Percentiles rank a stretch among this genome's conserved stretches.
These are phyloP conservation scores for Ostrea edulis DNA, from an alignment of 1,140 invertebrate genomes.

Conservation along the genomic window DNA sequence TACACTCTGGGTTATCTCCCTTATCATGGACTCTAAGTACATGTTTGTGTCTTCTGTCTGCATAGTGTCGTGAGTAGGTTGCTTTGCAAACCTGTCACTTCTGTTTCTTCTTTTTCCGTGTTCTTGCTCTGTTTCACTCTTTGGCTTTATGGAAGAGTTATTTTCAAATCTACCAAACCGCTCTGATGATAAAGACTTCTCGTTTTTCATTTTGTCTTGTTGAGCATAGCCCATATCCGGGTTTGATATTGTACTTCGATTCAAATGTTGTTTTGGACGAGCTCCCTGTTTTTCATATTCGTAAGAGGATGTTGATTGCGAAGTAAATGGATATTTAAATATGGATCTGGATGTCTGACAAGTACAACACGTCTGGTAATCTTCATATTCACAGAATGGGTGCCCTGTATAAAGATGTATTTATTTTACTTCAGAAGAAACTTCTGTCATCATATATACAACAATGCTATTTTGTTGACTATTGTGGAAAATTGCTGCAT, in stretches of 20 bases:
- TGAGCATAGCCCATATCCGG: not conserved
- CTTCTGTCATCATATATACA: too few species aligned
- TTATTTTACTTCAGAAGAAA: not conserved
- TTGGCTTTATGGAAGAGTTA: not conserved
- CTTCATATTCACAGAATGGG: not conserved
- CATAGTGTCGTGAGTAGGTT: not conserved
- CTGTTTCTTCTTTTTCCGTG: not conserved
- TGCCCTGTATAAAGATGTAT: not conserved
- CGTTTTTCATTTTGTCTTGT: not conserved
- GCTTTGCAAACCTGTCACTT: not conserved
- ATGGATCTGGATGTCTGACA: not conserved
- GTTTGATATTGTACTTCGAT: not conserved
- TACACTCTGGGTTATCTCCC: not conserved
- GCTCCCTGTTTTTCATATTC: not conserved
- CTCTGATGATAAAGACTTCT: not conserved
- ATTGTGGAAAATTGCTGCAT: too few species aligned
- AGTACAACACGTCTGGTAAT: not conserved
- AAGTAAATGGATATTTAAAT: not conserved
- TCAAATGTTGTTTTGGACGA: not conserved
- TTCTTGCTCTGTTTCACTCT: not conserved
- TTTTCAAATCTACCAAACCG: not conserved
- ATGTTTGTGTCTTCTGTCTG: not conserved
- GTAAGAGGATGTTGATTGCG: not conserved
- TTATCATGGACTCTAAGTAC: slow-evolving; percentile 3
- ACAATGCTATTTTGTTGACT: too few species aligned